These are phyloP conservation scores for Sparidentex hasta DNA, from an alignment of 2,797 vertebrate species.

Conservation along the genomic window DNA sequence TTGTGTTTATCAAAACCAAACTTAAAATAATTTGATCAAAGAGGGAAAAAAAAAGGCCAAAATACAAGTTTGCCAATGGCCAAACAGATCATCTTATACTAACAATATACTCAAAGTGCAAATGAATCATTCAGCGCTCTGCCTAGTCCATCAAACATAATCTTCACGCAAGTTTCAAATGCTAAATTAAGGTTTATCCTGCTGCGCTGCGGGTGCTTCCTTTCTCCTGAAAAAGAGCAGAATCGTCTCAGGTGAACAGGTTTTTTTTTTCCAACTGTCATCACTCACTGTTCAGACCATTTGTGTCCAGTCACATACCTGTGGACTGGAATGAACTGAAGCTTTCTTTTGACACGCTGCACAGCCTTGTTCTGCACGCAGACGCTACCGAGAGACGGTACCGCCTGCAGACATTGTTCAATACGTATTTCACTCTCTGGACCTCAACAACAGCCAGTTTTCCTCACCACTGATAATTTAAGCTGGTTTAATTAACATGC, in stretches of 20 bases:
- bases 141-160: background rate
- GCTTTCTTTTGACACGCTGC: constrained; percentile 75
- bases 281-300: background rate
- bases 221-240: constrained; percentile 59
- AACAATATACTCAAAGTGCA: background rate
- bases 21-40: background rate
- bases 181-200: background rate
- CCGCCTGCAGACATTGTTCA: constrained; percentile 52
- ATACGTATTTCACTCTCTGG: constrained; percentile 15
- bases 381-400: background rate
- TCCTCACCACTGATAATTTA: background rate
- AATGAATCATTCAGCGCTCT: background rate
- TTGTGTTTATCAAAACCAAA: background rate
- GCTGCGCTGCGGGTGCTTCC: background rate
- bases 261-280: background rate
- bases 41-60: background rate
- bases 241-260: background rate
- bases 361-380: constrained; percentile 23
- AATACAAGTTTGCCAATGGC: background rate
- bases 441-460: background rate
- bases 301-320: constrained; percentile 43
- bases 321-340: constrained; percentile 72
- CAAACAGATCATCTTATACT: background rate
- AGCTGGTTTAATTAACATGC: background rate
- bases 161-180: background rate